Conservation (phyloP, 2,113 vertebrate genomes). For the Pampusana beccarii region DNA sequence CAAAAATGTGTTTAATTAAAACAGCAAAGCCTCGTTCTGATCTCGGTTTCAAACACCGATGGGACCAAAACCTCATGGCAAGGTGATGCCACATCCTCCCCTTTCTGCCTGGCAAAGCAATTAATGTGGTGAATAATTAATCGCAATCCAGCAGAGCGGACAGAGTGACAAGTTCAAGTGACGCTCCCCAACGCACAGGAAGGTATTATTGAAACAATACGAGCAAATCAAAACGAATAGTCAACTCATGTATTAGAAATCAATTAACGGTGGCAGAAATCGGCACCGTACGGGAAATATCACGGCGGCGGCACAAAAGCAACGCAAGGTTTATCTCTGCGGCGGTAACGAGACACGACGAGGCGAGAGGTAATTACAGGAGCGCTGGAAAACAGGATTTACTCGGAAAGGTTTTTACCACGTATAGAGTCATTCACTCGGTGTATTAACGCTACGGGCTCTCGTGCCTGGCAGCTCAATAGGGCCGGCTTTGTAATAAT, state of each 20-base stretch:
- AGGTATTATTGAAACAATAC: not conserved
- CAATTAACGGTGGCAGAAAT: not conserved
- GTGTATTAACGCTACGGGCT: fast-evolving
- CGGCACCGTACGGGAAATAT: not conserved
- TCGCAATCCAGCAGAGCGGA: not conserved
- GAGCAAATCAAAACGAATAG: not conserved
- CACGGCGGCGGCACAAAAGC: not conserved
- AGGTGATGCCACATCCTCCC: not conserved
- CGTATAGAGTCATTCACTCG: not conserved
- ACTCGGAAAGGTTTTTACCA: not conserved
- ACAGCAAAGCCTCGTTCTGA: fast-evolving
- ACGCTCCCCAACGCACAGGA: fast-evolving
- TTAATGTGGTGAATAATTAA: not conserved
- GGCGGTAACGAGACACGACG: not conserved
- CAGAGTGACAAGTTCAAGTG: not conserved
- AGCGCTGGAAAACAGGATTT: constrained; percentile 27
- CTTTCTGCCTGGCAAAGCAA: not conserved
- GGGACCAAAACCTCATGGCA: too few species aligned
- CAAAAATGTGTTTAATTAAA: not conserved
- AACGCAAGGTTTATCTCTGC: not conserved
- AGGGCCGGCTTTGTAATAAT: not conserved
- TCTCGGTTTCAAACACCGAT: too few species aligned
- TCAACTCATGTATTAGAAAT: not conserved
- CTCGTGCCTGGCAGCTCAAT: not conserved
- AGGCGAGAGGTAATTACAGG: constrained; percentile 26